Conservation (phyloP, 2,113 vertebrate genomes). For the Puffinus mauretanicus region DNA sequence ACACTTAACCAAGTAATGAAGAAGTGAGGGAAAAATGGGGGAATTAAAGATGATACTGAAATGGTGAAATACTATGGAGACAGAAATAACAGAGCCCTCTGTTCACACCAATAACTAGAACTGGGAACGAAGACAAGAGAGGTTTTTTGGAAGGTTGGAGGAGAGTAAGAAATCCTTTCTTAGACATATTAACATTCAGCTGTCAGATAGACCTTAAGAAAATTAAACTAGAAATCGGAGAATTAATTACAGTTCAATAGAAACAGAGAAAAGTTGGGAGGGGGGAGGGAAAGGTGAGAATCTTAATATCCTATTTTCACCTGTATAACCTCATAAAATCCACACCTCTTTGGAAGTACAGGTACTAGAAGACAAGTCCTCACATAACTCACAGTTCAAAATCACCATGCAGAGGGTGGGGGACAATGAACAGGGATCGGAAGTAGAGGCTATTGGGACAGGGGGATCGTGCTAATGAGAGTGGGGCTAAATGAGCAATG, state of each 20-base stretch:
- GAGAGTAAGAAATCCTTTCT: background rate
- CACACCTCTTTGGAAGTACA: background rate
- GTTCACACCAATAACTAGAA: background rate
- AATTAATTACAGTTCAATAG: background rate
- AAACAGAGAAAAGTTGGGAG: background rate
- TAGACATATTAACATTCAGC: background rate
- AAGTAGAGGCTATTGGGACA: background rate
- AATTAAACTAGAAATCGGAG: background rate
- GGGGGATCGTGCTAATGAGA: background rate
- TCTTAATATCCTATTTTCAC: background rate
- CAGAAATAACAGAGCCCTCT: background rate
- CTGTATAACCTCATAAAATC: background rate
- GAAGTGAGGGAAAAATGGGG: background rate
- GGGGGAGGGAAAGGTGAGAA: background rate
- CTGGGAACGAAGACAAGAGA: background rate
- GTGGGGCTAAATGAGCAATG: background rate
- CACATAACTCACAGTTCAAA: background rate
- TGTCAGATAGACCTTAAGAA: background rate
- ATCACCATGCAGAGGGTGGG: background rate
- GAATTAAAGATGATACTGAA: background rate
- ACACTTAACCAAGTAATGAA: background rate
- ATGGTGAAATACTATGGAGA: background rate
- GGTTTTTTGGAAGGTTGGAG: background rate
- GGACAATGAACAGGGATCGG: background rate
- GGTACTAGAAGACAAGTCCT: background rate